A percentile compares a stretch with the other conserved stretches of the same genome.
These are phyloP conservation scores for Caenorhabditis macrosperma DNA, from an alignment of 2,888 invertebrate genomes.

Conservation along the genomic window DNA sequence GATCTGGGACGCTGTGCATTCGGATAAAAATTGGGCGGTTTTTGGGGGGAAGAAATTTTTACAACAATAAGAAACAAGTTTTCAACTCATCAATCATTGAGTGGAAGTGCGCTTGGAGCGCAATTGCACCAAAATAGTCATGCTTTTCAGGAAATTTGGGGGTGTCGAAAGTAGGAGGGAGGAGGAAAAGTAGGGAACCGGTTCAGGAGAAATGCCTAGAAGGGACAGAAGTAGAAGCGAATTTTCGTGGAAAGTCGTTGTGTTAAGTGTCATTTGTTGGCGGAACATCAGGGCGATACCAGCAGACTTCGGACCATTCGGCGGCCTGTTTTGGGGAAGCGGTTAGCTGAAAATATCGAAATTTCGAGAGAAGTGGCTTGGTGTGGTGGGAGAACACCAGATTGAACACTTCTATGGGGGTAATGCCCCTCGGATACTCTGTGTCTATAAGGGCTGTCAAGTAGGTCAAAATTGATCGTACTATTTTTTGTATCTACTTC, in stretches of 20 bases:
- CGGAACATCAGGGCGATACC: conserved; percentile 16
- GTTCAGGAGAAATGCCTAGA: neutral
- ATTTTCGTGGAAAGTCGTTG: neutral
- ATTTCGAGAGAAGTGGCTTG: too few relatives aligned
- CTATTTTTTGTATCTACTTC: too few relatives aligned
- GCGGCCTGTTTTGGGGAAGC: neutral
- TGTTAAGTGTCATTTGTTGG: neutral
- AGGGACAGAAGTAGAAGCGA: neutral
- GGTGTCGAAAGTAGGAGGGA: neutral
- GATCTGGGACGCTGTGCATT: too few relatives aligned
- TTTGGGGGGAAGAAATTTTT: too few relatives aligned
- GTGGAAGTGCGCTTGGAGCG: too few relatives aligned
- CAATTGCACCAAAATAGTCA: neutral
- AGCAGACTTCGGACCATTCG: conserved; percentile 41
- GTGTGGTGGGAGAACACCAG: too few relatives aligned
- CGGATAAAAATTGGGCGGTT: too few relatives aligned
- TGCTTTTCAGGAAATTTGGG: neutral
- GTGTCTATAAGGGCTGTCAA: too few relatives aligned
- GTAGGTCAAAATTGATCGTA: neutral
- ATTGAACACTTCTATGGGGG: too few relatives aligned
- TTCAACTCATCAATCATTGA: too few relatives aligned
- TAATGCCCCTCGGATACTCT: too few relatives aligned
- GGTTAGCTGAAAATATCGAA: conserved; percentile 14
- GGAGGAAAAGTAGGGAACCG: neutral
- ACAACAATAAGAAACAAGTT: too few relatives aligned